These are phyloP conservation scores for Ceraclea dissimilis DNA, from an alignment of 2,888 invertebrate genomes.

Conservation along the genomic window DNA sequence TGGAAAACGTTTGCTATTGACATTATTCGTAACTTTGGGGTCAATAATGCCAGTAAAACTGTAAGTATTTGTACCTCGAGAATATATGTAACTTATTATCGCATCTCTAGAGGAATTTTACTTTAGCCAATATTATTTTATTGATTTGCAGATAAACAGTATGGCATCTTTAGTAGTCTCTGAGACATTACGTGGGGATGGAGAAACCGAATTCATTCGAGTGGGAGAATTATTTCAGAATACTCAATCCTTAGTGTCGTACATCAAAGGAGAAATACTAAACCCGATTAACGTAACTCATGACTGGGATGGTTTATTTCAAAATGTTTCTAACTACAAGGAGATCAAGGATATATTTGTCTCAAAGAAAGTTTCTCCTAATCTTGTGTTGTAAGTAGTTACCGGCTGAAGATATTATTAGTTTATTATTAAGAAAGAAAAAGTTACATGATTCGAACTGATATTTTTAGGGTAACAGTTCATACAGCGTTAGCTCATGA, in stretches of 20 bases:
- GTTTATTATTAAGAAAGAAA: too few species aligned
- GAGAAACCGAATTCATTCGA: constrained; percentile 35
- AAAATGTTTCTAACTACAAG: constrained; percentile 15
- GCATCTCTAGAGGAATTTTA: background rate
- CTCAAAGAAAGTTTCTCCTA: constrained; percentile 11
- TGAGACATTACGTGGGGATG: constrained; percentile 42
- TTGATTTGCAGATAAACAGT: constrained; percentile 37
- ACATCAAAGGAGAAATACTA: constrained; percentile 20
- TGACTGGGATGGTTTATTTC: constrained; percentile 17
- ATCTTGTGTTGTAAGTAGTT: constrained; percentile 17
- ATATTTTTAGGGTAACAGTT: constrained; percentile 29
- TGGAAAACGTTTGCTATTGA: constrained; percentile 41
- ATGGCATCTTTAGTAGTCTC: constrained; percentile 43
- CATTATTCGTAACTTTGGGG: constrained; percentile 38
- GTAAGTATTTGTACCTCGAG: constrained; percentile 35
- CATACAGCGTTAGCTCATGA: constrained; percentile 45
- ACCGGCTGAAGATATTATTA: background rate
- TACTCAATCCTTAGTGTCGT: constrained; percentile 31
- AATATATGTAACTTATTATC: background rate
- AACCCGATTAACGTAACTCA: background rate
- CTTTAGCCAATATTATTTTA: too few species aligned
- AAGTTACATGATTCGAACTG: background rate
- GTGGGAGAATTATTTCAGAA: constrained; percentile 35
- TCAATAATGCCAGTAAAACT: constrained; percentile 38
- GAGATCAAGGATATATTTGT: constrained; percentile 14